Percentiles rank a stretch among this genome's conserved stretches.
These are phyloP conservation scores for Rhinoderma darwinii DNA, from an alignment of 2,113 vertebrate genomes.

Conservation along the genomic window DNA sequence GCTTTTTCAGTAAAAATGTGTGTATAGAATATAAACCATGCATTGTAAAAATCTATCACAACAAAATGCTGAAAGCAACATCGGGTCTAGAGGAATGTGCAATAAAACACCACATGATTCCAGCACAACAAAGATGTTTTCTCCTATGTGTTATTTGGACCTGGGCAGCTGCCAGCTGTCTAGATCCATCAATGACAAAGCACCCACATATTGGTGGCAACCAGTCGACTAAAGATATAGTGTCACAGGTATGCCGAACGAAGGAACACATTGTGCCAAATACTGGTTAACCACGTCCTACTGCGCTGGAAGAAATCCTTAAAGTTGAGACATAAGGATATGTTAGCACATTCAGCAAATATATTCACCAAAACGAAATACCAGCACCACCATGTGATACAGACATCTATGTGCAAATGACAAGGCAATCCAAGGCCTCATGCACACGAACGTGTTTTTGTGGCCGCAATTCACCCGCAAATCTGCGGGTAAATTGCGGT, in stretches of 20 bases:
- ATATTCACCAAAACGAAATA: slow-evolving; percentile 1
- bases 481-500: no score
- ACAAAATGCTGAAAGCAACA: neutral
- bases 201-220: slow-evolving; percentile 32
- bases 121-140: slow-evolving; percentile 19
- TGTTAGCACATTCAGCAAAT: neutral
- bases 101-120: slow-evolving; percentile 41
- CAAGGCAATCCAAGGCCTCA: neutral
- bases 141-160: slow-evolving; percentile 11
- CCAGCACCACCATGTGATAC: neutral
- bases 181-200: slow-evolving; percentile 37
- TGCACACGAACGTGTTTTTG: no score
- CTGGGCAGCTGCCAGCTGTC: slow-evolving; percentile 25
- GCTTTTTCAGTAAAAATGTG: slow-evolving; percentile 19
- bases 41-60: slow-evolving; percentile 36
- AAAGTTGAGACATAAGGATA: neutral
- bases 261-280: slow-evolving; percentile 36
- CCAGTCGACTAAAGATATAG: slow-evolving; percentile 3
- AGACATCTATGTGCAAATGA: neutral
- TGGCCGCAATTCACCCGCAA: no score
- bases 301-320: slow-evolving; percentile 13
- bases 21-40: slow-evolving; percentile 19
- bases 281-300: neutral
- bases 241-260: slow-evolving; percentile 31
- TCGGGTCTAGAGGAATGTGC: slow-evolving; percentile 22